A percentile compares a stretch with the other conserved stretches of the same genome.
Evolutionary conservation across 2,113 vertebrate genomes (phyloP).

Genomic region (Pollimyrus isidori): DNA sequence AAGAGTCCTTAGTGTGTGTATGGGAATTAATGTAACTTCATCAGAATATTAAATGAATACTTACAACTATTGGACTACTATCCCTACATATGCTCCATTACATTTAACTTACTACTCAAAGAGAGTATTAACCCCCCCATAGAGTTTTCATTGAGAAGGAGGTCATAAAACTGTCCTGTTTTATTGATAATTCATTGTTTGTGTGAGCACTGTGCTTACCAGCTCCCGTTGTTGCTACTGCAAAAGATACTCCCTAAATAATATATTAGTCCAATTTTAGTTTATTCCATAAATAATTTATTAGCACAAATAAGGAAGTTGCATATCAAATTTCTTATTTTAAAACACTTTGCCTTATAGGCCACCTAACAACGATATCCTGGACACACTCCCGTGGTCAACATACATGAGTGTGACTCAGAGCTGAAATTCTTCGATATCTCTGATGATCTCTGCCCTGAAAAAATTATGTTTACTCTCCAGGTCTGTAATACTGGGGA

Average conservation of each 20-base stretch:
- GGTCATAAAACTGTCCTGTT: background rate
- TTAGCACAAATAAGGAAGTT: background rate
- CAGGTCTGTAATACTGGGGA: conserved; percentile 93
- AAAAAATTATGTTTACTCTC: background rate
- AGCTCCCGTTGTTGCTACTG: background rate
- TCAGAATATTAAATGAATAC: background rate
- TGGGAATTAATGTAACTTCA: background rate
- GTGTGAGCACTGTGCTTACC: background rate
- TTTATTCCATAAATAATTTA: background rate
- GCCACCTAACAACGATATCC: background rate
- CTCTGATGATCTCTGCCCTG: background rate
- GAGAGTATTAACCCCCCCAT: background rate
- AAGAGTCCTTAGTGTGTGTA: background rate
- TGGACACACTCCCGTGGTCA: background rate
- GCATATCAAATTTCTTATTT: background rate
- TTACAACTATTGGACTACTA: background rate
- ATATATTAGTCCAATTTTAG: conserved; percentile 3
- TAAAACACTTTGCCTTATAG: background rate
- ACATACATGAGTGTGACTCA: background rate
- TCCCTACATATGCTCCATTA: background rate
- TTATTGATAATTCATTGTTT: background rate
- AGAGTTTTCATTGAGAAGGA: background rate
- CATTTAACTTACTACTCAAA: background rate
- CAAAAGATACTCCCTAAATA: conserved; percentile 4
- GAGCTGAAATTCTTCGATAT: background rate